phyloP scores from a whole-genome alignment of 2,113 vertebrate genomes.

The Zapornia atra region DNA sequence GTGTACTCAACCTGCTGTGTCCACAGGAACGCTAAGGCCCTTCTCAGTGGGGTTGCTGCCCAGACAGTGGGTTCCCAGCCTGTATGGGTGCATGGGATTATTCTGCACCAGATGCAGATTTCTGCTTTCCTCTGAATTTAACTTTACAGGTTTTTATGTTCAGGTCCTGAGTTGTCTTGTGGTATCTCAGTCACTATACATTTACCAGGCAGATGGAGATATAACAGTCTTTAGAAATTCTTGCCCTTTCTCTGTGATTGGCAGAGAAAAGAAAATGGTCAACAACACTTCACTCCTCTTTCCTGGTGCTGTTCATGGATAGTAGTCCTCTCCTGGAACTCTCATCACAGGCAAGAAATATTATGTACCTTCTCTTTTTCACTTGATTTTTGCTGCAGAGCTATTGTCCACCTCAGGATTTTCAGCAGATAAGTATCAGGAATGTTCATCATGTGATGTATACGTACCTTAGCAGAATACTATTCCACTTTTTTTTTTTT shows the following conservation, averaged over 20 bases:
- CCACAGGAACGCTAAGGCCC: rapidly evolving
- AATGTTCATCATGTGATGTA: background rate
- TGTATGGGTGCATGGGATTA: background rate
- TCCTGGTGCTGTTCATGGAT: background rate
- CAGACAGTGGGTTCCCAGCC: background rate
- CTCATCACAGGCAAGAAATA: background rate
- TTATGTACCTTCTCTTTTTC: background rate
- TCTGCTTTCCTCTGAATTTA: background rate
- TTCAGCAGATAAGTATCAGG: background rate
- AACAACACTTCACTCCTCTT: background rate
- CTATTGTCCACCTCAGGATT: background rate
- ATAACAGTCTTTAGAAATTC: rapidly evolving
- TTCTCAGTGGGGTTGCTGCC: background rate
- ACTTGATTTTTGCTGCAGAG: background rate
- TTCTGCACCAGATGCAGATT: background rate
- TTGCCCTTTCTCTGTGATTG: background rate
- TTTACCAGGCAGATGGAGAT: background rate
- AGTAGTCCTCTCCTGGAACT: background rate
- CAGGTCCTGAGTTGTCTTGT: rapidly evolving
- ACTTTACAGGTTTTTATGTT: background rate
- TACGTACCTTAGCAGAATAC: background rate
- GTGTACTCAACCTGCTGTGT: background rate
- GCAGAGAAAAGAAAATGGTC: background rate
- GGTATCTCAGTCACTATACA: background rate
- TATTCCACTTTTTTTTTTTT: background rate